phyloP scores from a whole-genome alignment of 2,888 invertebrate species.

The Deilephila elpenor region DNA sequence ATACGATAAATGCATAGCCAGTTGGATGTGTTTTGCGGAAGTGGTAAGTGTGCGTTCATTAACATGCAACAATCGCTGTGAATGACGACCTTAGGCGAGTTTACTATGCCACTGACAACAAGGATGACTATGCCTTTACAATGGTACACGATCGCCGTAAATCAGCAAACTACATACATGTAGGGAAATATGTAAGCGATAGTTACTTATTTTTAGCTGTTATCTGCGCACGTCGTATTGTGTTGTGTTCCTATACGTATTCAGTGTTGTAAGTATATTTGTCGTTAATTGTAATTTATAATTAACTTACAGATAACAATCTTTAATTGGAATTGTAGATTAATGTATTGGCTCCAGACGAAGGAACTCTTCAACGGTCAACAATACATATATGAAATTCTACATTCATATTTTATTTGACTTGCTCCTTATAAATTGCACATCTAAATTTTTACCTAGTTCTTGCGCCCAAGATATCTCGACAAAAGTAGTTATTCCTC shows the following conservation, averaged over 20 bases:
- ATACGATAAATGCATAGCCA: conserved; percentile 14
- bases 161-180: conserved; percentile 1
- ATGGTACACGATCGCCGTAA: not conserved
- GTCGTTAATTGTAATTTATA: not conserved
- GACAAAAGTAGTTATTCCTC: no score
- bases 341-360: no score
- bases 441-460: no score
- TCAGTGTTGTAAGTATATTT: no score
- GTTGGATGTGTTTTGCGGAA: conserved; percentile 50
- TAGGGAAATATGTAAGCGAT: not conserved
- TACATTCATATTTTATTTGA: no score
- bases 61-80: conserved; percentile 43
- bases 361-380: no score
- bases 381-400: no score
- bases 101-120: conserved; percentile 44
- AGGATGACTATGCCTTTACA: conserved; percentile 36
- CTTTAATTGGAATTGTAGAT: no score
- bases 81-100: conserved; percentile 47
- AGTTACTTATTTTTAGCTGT: not conserved
- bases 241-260: not conserved
- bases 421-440: no score
- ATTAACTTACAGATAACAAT: no score
- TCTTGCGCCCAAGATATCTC: no score
- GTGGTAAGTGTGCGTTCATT: conserved; percentile 42
- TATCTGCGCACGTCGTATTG: not conserved